Base-by-base conservation (phyloP, 2,888 invertebrate genomes). In the Atethmia centrago region DNA sequence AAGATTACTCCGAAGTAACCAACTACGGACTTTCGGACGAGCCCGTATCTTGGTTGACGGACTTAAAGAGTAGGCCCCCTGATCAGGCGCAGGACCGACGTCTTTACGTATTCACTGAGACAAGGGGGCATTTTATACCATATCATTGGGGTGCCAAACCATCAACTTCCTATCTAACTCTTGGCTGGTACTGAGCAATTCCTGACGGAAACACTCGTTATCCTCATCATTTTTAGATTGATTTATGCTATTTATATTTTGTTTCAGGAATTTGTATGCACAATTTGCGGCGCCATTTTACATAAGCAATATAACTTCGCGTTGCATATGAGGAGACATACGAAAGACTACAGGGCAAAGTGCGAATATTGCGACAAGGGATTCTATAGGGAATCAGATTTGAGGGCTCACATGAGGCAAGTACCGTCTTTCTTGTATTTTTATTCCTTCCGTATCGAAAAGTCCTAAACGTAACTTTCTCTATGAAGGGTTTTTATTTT, bases 281-380 rank as follows among this genome's bases (percentile, higher is more conserved):
- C 82, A 0, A 86, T 88, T 5, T 96, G 96, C 69, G 95, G 95
- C 0, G 84, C 87, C n/a, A 67, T 76, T 0, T 90, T 89, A 66
- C 87, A 85, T 2, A 88, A 85, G 0, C 76, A 85, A 0, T 86
- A 89, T 0, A 95, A 96, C 81, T 90, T 93, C 21, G 84, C 87
- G 0, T 76, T 92, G 0, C 96, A 96, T 75, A 79, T 91, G 79
- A 89, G 90, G 45, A 83, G 94, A n/a, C 96, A 96, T 78, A 81
- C 85, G 0, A 93, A 94, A 51, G 86, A 85, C 0, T 95, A 90
- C 77, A 85, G 85, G 0, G 56, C 77, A 19, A 81, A 77, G 0
- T 96, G 96, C 68, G 73, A 86, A 0, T 77, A 89, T 0, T 96
- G 96, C 67, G 89, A 89, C 2, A 93, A 90, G 78, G 94, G 94